phyloP scores from a whole-genome alignment of 2,888 invertebrate genomes.

The Agrotis ipsilon region DNA sequence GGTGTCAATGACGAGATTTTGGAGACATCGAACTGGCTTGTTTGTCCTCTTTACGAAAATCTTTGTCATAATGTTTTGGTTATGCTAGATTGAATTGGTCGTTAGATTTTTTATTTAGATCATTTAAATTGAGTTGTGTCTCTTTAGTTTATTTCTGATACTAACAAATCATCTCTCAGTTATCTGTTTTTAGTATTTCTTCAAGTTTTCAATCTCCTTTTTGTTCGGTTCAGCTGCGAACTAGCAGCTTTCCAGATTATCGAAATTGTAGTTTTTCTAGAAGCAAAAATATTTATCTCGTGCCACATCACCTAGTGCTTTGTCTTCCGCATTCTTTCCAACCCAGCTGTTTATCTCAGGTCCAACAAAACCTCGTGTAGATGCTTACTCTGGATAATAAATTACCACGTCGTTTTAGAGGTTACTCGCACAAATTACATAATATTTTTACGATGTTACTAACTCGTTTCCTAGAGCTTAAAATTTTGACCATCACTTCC shows the following conservation, averaged over 20 bases:
- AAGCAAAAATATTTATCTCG: neutral
- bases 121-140: neutral
- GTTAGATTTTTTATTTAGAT: neutral
- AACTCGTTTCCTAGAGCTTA: slow-evolving; percentile 36
- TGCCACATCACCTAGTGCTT: neutral
- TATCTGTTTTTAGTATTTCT: too few relatives aligned
- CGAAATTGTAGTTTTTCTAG: neutral
- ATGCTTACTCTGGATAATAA: slow-evolving; percentile 16
- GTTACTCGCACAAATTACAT: slow-evolving; percentile 19
- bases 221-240: too few relatives aligned
- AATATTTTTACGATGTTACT: slow-evolving; percentile 39
- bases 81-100: neutral
- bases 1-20: slow-evolving; percentile 36
- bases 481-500: slow-evolving; percentile 36
- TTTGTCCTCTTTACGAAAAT: neutral
- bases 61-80: slow-evolving; percentile 1
- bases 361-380: neutral
- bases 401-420: slow-evolving; percentile 23
- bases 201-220: too few relatives aligned
- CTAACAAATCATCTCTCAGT: neutral
- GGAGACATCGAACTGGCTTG: slow-evolving; percentile 21
- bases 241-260: neutral
- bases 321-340: slow-evolving; percentile 36
- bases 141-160: neutral
- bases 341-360: neutral